phyloP scores from a whole-genome alignment of 2,888 invertebrate genomes.

The Dryomyza anilis region DNA sequence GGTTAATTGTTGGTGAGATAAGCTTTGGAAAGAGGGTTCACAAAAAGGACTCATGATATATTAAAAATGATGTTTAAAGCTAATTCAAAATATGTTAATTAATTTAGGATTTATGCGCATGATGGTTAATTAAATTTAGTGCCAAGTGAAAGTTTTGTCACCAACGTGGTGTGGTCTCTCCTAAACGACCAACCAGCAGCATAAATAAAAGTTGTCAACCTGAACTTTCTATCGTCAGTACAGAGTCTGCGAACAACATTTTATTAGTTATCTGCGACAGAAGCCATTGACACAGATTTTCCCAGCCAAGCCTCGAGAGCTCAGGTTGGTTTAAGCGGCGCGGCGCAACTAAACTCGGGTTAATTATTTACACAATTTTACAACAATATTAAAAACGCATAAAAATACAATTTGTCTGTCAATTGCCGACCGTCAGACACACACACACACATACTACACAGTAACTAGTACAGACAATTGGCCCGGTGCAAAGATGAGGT shows the following conservation, averaged over 20 bases:
- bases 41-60: too few species aligned
- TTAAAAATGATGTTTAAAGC: too few species aligned
- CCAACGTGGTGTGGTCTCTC: neutral
- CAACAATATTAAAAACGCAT: conserved; percentile 8
- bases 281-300: conserved; percentile 12
- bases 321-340: neutral
- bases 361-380: conserved; percentile 16
- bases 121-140: too few species aligned
- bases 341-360: neutral
- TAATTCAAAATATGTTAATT: too few species aligned
- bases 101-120: too few species aligned
- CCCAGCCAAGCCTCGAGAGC: neutral
- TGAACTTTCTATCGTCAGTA: conserved; percentile 4
- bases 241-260: too few species aligned
- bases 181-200: neutral
- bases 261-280: neutral
- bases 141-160: too few species aligned
- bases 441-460: too few species aligned
- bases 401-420: neutral
- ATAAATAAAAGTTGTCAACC: neutral
- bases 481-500: neutral
- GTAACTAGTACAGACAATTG: neutral
- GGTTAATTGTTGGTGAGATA: too few species aligned
- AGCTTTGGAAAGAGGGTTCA: too few species aligned
- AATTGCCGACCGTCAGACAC: neutral